These are phyloP conservation scores for Etheostoma cragini DNA, from an alignment of 2,113 vertebrate species.

Conservation along the genomic window DNA sequence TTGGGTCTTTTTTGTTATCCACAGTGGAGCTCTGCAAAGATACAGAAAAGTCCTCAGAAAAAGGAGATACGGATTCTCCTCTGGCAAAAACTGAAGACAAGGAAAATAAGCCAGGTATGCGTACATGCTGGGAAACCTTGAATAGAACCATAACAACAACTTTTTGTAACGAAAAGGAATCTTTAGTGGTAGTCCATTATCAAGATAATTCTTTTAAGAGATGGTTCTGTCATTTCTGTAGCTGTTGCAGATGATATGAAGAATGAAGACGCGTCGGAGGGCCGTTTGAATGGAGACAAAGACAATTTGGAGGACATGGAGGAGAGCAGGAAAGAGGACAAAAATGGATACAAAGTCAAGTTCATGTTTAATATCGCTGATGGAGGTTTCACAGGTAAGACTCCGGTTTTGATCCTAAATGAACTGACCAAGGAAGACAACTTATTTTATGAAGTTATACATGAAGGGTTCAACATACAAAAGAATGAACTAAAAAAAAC, in stretches of 20 bases:
- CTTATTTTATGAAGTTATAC: too few relatives aligned
- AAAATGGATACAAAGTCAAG: slow-evolving; percentile 87
- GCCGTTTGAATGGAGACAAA: slow-evolving; percentile 90
- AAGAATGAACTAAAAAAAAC: too few relatives aligned
- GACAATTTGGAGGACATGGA: slow-evolving; percentile 88
- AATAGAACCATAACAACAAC: neutral
- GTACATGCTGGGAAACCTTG: neutral
- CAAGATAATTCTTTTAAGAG: neutral
- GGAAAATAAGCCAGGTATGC: slow-evolving; percentile 88
- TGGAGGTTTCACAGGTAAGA: slow-evolving; percentile 94
- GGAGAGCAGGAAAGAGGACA: slow-evolving; percentile 89
- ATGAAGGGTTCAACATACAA: too few relatives aligned
- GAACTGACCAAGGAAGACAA: neutral
- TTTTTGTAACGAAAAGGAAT: neutral
- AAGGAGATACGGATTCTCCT: slow-evolving; percentile 78
- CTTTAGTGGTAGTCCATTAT: neutral
- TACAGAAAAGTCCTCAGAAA: slow-evolving; percentile 85
- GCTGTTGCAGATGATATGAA: slow-evolving; percentile 84
- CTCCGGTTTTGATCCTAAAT: neutral
- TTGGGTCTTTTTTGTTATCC: slow-evolving; percentile 34
- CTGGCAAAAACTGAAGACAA: slow-evolving; percentile 84
- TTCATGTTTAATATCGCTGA: slow-evolving; percentile 99
- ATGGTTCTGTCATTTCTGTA: slow-evolving; percentile 6
- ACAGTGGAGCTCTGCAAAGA: slow-evolving; percentile 85
- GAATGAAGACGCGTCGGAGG: slow-evolving; percentile 86